Base-by-base conservation (phyloP, 2,888 invertebrate species). In the Thera britannica region DNA sequence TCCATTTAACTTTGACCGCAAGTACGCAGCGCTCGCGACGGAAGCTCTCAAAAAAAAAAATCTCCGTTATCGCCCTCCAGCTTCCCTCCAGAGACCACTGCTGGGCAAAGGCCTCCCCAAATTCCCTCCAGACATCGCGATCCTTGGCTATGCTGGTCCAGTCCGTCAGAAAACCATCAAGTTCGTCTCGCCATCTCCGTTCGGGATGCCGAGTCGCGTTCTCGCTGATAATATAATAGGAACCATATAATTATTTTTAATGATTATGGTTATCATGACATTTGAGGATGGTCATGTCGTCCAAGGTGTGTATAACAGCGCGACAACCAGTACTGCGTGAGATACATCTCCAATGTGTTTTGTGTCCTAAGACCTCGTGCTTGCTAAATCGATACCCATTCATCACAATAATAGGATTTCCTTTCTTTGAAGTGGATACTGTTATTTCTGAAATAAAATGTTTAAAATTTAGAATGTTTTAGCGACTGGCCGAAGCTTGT, bases 51-150 rank as follows among this genome's bases (percentile, higher is more conserved):
- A 23, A 23, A 23, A 23, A 23, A 23, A 23, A 1, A 23, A 1
- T 23, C 23, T 23, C 23, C 23, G 23, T 23, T 1, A 72, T 49
- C 62, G 55, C 72, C 70, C 68, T 68, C 51, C 67, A 70, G 11
- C n/a, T n/a, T n/a, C n/a, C n/a, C n/a, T n/a, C n/a, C n/a, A n/a
- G n/a, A n/a, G n/a, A n/a, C n/a, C n/a, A 3, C 2, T 23, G 23
- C 23, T 23, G 23, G 23, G 23, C 23, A 23, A 23, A 23, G 1
- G 23, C 23, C 23, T 23, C 23, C 23, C 23, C 23, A 0, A 0
- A 23, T 23, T 23, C 23, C 23, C 23, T 23, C 23, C 23, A 23
- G 23, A 23, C 23, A 23, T 23, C 23, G 23, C 23, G 1, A 23
- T 23, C 23, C 23, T 23, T 23, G 23, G 23, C 23, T 1, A 23